A percentile compares a stretch with the other conserved stretches of the same genome.
phyloP scores from a whole-genome alignment of 2,113 vertebrate species.

The Helogale parvula region DNA sequence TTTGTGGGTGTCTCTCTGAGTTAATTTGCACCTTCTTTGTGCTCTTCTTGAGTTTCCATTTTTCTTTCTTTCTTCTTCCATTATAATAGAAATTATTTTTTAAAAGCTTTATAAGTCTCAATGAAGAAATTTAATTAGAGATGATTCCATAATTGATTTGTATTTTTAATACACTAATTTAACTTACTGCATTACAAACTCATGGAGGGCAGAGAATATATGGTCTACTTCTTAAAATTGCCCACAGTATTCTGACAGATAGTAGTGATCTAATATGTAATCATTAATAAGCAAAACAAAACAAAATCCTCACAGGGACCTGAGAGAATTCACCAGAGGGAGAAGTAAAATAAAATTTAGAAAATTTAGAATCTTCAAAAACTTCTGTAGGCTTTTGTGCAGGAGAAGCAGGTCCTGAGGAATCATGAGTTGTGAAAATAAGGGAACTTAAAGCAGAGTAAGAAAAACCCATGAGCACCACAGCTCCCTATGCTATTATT shows the following conservation, averaged over 20 bases:
- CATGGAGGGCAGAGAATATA: not conserved
- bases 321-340: not conserved
- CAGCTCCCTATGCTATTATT: not conserved
- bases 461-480: not conserved
- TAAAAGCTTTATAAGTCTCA: conserved; percentile 19
- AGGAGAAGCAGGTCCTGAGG: not conserved
- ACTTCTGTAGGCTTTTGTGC: not conserved
- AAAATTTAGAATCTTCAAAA: conserved; percentile 35
- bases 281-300: not conserved
- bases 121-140: conserved; percentile 56
- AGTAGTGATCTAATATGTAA: not conserved
- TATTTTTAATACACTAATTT: not conserved
- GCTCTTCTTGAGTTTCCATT: conserved; percentile 10
- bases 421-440: not conserved
- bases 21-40: conserved; percentile 49
- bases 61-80: conserved; percentile 8
- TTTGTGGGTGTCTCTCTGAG: not conserved
- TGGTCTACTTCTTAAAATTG: conserved; percentile 26
- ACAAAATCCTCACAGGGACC: not conserved
- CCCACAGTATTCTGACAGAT: not conserved
- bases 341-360: conserved; percentile 37
- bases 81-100: conserved; percentile 26
- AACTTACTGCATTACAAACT: conserved; percentile 49
- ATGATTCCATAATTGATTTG: conserved; percentile 50
- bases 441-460: not conserved